These are phyloP conservation scores for Porites evermanni DNA, from an alignment of 92 coral and sea anemone genomes.

Conservation along the genomic window DNA sequence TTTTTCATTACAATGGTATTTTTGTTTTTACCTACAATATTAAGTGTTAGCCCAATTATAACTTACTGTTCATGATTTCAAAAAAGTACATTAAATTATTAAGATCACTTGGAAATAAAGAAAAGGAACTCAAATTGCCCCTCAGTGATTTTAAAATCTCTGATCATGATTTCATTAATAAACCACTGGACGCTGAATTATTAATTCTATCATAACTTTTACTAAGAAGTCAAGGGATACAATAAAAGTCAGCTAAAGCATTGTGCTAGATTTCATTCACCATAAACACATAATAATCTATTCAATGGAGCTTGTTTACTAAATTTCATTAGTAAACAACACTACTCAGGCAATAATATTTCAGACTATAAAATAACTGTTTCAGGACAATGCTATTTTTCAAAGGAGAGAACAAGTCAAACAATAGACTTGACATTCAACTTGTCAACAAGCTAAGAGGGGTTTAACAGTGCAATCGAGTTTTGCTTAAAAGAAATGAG, in stretches of 20 bases:
- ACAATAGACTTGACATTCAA: background rate
- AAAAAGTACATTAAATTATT: background rate
- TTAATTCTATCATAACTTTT: background rate
- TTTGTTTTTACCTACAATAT: background rate
- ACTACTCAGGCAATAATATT: background rate
- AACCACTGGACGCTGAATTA: conserved; percentile 23
- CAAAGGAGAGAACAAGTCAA: background rate
- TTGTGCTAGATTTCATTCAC: background rate
- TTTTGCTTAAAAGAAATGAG: background rate
- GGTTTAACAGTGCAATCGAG: background rate
- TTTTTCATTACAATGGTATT: background rate
- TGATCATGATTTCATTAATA: background rate
- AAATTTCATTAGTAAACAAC: conserved; percentile 23
- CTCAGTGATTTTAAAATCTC: conserved; percentile 9
- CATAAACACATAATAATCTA: background rate
- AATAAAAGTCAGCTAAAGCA: conserved; percentile 9
- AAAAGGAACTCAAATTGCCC: conserved; percentile 13
- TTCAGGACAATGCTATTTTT: background rate
- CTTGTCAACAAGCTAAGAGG: background rate
- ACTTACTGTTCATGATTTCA: background rate
- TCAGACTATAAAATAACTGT: background rate
- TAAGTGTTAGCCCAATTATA: background rate
- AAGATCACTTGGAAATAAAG: background rate
- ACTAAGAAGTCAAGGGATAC: background rate
- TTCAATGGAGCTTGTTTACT: conserved; percentile 3